These are phyloP conservation scores for Antechinus flavipes DNA, from an alignment of 2,113 vertebrate genomes.

Conservation along the genomic window DNA sequence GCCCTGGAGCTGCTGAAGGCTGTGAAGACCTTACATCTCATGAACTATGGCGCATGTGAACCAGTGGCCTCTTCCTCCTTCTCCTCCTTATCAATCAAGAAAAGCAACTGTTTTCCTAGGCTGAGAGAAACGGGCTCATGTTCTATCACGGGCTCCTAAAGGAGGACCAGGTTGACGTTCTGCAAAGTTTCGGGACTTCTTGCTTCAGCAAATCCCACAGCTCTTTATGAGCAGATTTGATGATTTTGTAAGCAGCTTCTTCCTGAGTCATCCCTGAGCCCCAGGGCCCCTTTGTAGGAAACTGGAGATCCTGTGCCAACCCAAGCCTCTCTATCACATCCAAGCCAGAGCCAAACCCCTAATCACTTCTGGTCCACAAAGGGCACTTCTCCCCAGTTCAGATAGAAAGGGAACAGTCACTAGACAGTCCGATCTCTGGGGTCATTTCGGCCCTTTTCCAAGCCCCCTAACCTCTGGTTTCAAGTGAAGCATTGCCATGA, in stretches of 20 bases:
- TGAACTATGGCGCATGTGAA: neutral
- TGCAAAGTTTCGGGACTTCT: neutral
- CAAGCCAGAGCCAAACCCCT: neutral
- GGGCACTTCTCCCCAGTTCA: neutral
- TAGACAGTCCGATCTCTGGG: neutral
- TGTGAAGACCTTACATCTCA: neutral
- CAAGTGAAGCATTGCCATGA: neutral
- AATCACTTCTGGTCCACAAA: neutral
- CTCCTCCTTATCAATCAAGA: neutral
- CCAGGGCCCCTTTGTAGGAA: neutral
- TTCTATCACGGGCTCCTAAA: neutral
- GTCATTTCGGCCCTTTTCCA: neutral
- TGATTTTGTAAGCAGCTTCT: neutral
- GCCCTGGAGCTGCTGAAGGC: neutral
- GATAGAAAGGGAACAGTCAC: neutral
- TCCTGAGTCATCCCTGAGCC: neutral
- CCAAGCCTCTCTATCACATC: neutral
- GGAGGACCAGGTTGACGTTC: fast-evolving
- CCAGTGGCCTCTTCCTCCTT: neutral
- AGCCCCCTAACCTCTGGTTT: neutral
- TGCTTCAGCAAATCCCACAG: neutral
- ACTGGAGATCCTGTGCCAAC: neutral
- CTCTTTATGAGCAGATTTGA: neutral
- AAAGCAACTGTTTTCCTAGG: neutral
- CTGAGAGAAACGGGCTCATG: neutral